A percentile compares a stretch with the other conserved stretches of the same genome.
phyloP scores from a whole-genome alignment of 2,888 invertebrate species.

The Chymomyza procnemis region DNA sequence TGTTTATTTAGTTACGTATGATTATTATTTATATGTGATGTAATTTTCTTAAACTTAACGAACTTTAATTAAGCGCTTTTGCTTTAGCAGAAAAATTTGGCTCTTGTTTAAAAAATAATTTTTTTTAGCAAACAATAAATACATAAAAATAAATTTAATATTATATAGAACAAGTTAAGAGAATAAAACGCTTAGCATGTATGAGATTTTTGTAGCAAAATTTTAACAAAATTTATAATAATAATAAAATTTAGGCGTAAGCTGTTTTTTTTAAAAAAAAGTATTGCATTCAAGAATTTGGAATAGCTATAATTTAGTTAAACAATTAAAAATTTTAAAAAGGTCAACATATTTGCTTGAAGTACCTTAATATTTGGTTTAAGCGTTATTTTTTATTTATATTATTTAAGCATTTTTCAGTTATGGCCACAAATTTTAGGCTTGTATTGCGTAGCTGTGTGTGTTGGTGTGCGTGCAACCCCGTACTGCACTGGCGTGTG shows the following conservation, averaged over 20 bases:
- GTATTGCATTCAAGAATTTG: neutral
- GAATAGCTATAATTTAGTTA: slow-evolving; percentile 10
- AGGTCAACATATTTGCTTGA: neutral
- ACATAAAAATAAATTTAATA: slow-evolving; percentile 10
- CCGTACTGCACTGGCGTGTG: slow-evolving; percentile 24
- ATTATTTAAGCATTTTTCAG: neutral
- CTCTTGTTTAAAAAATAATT: neutral
- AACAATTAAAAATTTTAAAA: slow-evolving; percentile 19
- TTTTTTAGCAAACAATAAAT: neutral
- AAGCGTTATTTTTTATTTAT: neutral
- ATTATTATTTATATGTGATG: neutral
- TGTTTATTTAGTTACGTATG: neutral
- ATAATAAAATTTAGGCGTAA: neutral
- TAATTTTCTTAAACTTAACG: neutral
- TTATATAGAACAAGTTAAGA: slow-evolving; percentile 34
- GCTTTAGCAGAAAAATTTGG: slow-evolving; percentile 18
- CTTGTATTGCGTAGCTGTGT: slow-evolving; percentile 44
- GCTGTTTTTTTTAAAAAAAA: neutral
- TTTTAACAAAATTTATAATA: neutral
- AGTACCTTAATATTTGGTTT: neutral
- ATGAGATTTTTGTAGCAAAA: slow-evolving; percentile 22
- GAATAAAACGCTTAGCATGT: slow-evolving; percentile 38
- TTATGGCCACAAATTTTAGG: slow-evolving; percentile 7
- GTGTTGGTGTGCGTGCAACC: slow-evolving; percentile 6
- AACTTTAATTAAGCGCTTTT: slow-evolving; percentile 25